Conservation (phyloP, 2,797 vertebrate species). For the Platalea minor region DNA sequence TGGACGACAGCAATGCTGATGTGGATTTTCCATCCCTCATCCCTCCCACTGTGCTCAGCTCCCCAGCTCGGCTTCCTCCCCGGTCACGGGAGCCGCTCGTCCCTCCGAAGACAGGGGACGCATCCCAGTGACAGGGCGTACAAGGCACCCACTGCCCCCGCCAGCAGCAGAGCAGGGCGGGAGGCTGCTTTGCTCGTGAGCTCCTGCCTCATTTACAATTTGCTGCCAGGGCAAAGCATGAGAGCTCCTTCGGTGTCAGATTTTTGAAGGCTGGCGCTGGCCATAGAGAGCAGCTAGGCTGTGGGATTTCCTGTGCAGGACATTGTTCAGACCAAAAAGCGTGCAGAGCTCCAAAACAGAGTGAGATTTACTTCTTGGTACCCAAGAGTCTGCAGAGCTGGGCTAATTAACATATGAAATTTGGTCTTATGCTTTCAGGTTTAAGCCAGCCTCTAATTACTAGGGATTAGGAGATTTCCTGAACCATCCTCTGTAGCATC, state of each 20-base stretch:
- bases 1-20: background rate
- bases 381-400: background rate
- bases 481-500: background rate
- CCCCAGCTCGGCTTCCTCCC: background rate
- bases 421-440: background rate
- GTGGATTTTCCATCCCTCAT: background rate
- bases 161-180: background rate
- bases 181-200: background rate
- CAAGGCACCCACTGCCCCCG: background rate
- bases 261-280: background rate
- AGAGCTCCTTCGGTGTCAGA: background rate
- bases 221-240: background rate
- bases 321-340: background rate
- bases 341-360: background rate
- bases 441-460: background rate
- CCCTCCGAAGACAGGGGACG: background rate
- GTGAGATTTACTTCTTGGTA: background rate
- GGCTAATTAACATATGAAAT: background rate
- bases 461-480: background rate
- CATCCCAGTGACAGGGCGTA: background rate
- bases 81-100: background rate
- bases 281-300: background rate
- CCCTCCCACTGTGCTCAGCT: background rate
- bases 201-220: background rate
- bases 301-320: background rate